These are phyloP conservation scores for Ophion ventricosus DNA, from an alignment of 2,888 invertebrate genomes.

Conservation along the genomic window DNA sequence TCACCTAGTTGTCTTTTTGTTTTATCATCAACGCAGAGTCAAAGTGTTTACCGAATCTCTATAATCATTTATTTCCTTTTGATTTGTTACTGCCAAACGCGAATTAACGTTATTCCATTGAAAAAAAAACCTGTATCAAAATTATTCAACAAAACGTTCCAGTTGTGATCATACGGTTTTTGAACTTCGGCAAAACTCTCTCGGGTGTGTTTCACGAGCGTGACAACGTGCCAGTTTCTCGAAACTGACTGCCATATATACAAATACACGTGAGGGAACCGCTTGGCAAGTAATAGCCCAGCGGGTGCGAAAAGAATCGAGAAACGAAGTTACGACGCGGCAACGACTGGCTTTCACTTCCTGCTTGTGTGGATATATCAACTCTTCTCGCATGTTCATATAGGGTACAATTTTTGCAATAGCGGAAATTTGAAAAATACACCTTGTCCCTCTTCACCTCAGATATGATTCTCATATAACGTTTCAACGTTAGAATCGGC, in stretches of 20 bases:
- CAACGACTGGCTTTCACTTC: slow-evolving; percentile 58
- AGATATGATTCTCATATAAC: neutral
- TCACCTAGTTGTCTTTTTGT: too few species aligned
- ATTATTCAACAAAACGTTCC: too few species aligned
- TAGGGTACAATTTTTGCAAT: neutral
- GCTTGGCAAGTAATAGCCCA: slow-evolving; percentile 11
- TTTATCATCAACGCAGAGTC: too few species aligned
- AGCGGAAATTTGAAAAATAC: neutral
- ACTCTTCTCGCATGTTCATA: neutral
- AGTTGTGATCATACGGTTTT: neutral
- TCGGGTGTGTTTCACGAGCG: slow-evolving; percentile 29
- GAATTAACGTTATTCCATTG: too few species aligned
- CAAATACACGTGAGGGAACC: slow-evolving; percentile 5
- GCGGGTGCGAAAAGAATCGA: slow-evolving; percentile 23
- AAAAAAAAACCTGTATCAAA: too few species aligned
- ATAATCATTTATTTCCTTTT: too few species aligned
- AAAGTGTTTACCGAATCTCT: too few species aligned
- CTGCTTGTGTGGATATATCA: slow-evolving; percentile 49
- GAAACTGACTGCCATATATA: slow-evolving; percentile 30
- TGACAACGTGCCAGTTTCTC: slow-evolving; percentile 58
- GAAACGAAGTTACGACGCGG: slow-evolving; percentile 50
- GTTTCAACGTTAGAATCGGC: neutral
- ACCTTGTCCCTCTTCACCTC: neutral
- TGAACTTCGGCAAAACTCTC: slow-evolving; percentile 10
- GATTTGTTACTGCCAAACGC: too few species aligned